Conservation (phyloP, 2,113 vertebrate genomes). For the Apodemus sylvaticus region DNA sequence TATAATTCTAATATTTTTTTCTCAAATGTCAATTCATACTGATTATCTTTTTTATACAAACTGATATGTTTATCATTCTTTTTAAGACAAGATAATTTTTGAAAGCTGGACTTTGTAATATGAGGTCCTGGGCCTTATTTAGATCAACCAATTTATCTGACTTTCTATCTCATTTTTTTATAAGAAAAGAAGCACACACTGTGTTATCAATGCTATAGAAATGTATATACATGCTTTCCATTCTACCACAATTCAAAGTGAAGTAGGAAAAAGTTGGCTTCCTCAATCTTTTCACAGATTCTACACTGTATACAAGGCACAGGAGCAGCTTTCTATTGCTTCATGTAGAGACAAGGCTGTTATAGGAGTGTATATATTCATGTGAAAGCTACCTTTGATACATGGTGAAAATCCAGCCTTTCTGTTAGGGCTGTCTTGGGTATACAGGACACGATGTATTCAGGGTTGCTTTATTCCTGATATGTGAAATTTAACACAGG, state of each 20-base stretch:
- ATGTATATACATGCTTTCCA: not conserved
- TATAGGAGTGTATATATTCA: not conserved
- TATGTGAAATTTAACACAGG: not conserved
- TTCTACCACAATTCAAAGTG: not conserved
- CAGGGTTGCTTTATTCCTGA: not conserved
- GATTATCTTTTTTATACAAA: not conserved
- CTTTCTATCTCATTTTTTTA: not conserved
- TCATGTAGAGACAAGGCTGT: not conserved
- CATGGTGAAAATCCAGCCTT: not conserved
- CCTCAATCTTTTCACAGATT: not conserved
- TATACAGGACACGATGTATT: no score
- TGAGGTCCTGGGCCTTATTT: not conserved
- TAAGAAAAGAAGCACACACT: not conserved
- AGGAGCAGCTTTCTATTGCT: not conserved
- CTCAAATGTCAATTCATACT: not conserved
- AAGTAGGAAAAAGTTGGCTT: not conserved
- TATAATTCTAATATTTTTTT: not conserved
- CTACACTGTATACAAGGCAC: not conserved
- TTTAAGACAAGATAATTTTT: not conserved
- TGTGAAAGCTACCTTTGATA: not conserved
- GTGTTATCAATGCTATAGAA: not conserved
- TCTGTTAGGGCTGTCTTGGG: no score
- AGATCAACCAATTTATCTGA: not conserved
- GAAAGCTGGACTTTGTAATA: not conserved
- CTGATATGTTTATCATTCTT: not conserved